Evolutionary conservation across 2,888 invertebrate genomes (phyloP).

Genomic region (Eretmocerus hayati): DNA sequence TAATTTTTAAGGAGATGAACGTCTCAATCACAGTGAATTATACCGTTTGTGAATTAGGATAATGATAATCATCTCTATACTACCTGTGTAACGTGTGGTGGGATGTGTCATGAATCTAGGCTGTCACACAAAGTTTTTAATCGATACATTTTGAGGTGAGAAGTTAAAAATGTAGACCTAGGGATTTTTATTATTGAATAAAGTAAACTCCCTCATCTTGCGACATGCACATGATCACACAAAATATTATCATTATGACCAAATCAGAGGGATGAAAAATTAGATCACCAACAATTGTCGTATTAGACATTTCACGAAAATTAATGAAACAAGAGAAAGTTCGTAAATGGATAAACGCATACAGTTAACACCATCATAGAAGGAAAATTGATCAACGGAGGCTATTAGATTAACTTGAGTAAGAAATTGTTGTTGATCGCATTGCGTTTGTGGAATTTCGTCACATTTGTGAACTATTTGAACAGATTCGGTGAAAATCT

Average conservation of each 20-base stretch:
- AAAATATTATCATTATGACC: slow-evolving; percentile 3
- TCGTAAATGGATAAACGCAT: not conserved
- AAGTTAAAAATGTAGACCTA: slow-evolving; percentile 8
- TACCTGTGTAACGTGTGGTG: slow-evolving; percentile 21
- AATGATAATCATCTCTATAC: slow-evolving; percentile 6
- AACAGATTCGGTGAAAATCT: slow-evolving; percentile 2
- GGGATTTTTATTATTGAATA: slow-evolving; percentile 1
- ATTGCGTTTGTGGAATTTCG: not conserved
- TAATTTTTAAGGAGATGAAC: too few species aligned
- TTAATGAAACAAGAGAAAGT: not conserved
- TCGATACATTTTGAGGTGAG: slow-evolving; percentile 30
- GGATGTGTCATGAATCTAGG: slow-evolving; percentile 39
- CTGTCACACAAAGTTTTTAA: slow-evolving; percentile 34
- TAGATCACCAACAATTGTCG: not conserved
- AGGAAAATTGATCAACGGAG: slow-evolving; percentile 3
- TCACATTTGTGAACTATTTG: not conserved
- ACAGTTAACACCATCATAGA: not conserved
- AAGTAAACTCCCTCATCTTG: not conserved
- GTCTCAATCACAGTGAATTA: too few species aligned
- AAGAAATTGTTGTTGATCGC: not conserved
- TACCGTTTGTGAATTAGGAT: too few species aligned
- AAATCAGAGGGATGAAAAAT: slow-evolving; percentile 1
- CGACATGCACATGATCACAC: slow-evolving; percentile 7
- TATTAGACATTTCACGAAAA: not conserved
- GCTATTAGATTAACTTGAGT: slow-evolving; percentile 2